Conservation (phyloP, 2,113 vertebrate genomes). For the Panurus biarmicus region DNA sequence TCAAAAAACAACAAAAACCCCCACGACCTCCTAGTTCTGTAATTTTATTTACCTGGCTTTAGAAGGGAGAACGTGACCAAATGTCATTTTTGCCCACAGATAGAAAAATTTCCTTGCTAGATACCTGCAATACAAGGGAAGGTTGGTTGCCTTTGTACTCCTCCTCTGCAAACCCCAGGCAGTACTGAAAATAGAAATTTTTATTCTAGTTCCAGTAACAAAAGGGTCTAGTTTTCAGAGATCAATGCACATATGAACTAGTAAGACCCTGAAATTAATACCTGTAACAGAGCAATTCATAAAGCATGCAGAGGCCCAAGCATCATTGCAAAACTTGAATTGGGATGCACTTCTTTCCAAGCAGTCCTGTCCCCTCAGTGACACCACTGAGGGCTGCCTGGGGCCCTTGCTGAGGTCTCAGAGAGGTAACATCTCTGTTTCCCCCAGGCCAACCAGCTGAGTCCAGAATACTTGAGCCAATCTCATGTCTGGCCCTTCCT, state of each 20-base stretch:
- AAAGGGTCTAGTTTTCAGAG: neutral
- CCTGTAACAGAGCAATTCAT: neutral
- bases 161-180: neutral
- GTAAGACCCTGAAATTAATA: neutral
- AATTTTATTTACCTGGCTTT: constrained; percentile 79
- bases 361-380: too few species aligned
- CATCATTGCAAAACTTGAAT: neutral
- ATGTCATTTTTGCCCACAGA: constrained; percentile 82
- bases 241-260: neutral
- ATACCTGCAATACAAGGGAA: constrained; percentile 69
- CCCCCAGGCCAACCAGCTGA: neutral
- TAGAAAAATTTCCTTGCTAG: constrained; percentile 85
- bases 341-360: neutral
- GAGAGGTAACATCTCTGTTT: neutral
- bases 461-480: neutral
- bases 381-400: neutral
- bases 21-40: neutral
- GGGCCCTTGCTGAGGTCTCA: neutral
- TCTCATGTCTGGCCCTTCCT: neutral
- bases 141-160: neutral
- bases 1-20: neutral
- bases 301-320: neutral
- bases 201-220: neutral
- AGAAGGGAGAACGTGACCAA: constrained; percentile 81
- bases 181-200: neutral